phyloP scores from a whole-genome alignment of 1,140 invertebrate genomes.

The Kradibia gibbosae region DNA sequence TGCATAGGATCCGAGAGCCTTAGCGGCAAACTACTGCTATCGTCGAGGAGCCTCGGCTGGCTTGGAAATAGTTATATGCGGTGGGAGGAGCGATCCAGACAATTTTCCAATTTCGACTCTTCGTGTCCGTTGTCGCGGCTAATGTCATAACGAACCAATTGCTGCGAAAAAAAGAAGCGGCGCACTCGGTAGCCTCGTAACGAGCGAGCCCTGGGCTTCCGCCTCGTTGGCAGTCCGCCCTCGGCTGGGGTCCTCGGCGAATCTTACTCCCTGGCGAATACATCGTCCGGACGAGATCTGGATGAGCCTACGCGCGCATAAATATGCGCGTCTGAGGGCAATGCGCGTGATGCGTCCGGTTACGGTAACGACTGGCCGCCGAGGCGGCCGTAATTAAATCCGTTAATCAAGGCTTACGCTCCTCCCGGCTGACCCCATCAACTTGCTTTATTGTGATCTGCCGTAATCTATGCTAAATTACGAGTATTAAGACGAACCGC shows the following conservation, averaged over 20 bases:
- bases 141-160: background rate
- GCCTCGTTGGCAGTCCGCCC: background rate
- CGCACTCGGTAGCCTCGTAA: background rate
- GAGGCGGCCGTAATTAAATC: conserved; percentile 61
- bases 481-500: conserved; percentile 47
- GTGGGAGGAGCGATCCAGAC: no score
- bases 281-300: background rate
- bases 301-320: conserved; percentile 29
- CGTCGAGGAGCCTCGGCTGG: no score
- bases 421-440: conserved; percentile 43
- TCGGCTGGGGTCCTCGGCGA: background rate
- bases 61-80: no score
- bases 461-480: conserved; percentile 50
- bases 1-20: no score
- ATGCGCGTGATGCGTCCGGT: background rate
- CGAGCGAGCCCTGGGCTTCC: background rate
- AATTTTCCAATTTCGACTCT: background rate
- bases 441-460: conserved; percentile 50
- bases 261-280: conserved; percentile 37
- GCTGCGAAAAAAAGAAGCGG: background rate
- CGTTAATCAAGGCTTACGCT: conserved; percentile 63
- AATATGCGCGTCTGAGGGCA: background rate
- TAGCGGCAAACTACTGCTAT: no score
- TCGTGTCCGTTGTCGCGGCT: no score
- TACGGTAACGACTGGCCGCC: conserved; percentile 23